Evolutionary conservation across 2,113 vertebrate species (phyloP).

Genomic region (Marmota flaviventris): DNA sequence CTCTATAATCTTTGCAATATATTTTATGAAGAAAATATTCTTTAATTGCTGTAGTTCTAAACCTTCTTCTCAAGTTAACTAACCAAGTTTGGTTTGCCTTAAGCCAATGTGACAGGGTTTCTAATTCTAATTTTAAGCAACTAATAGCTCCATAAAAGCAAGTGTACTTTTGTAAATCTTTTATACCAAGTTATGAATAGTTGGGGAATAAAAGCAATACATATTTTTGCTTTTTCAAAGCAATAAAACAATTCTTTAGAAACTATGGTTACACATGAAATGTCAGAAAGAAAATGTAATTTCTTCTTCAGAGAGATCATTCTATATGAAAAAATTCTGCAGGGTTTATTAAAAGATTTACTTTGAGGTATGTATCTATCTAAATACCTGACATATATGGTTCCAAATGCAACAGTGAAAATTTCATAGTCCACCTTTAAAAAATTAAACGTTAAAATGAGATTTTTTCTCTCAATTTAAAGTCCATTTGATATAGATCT

Average conservation of each 20-base stretch:
- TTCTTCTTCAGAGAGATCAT: neutral
- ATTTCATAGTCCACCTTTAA: neutral
- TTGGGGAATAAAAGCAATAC: neutral
- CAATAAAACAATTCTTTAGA: constrained; percentile 40
- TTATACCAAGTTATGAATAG: neutral
- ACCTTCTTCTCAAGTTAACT: neutral
- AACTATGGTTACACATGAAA: constrained; percentile 54
- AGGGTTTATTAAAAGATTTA: neutral
- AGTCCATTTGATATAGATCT: neutral
- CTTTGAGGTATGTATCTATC: neutral
- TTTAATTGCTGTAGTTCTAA: neutral
- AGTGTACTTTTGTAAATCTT: neutral
- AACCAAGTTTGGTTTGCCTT: neutral
- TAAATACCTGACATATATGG: neutral
- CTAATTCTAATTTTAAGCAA: constrained; percentile 12
- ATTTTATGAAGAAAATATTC: neutral
- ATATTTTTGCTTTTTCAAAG: constrained; percentile 35
- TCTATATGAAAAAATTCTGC: neutral
- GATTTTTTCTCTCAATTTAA: neutral
- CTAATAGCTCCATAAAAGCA: neutral
- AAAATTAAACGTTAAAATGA: neutral
- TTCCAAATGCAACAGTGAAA: constrained; percentile 14
- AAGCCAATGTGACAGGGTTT: neutral
- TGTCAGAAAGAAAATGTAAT: constrained; percentile 42
- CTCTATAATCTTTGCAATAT: neutral